Evolutionary conservation across 1,140 invertebrate genomes (phyloP).

Genomic region (Tetragnatha versicolor): DNA sequence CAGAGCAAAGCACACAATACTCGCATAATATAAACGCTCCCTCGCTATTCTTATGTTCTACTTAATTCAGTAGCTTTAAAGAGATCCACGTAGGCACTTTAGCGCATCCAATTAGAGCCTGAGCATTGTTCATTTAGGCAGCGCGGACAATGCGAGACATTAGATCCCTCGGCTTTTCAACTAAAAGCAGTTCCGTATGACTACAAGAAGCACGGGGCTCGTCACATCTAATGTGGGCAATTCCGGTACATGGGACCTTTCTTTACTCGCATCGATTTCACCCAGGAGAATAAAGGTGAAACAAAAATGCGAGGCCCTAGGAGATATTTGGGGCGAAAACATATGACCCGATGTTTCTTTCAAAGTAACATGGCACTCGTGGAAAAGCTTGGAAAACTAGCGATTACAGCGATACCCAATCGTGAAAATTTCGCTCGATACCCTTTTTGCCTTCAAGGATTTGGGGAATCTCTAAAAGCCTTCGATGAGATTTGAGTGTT

Average conservation of each 20-base stretch:
- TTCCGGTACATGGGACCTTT: background rate
- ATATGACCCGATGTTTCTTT: conserved; percentile 36
- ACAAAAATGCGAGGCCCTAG: background rate
- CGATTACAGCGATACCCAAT: conserved; percentile 24
- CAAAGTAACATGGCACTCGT: background rate
- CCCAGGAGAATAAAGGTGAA: conserved; percentile 16
- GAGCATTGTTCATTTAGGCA: no score
- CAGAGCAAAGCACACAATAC: no score
- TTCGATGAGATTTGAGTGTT: conserved; percentile 44
- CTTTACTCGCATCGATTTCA: conserved; percentile 25
- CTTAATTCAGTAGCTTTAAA: no score
- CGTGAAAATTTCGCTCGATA: background rate
- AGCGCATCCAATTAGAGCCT: no score
- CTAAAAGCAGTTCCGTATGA: no score
- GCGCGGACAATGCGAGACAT: no score
- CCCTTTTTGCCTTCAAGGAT: background rate
- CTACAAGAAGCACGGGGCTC: conserved; percentile 2
- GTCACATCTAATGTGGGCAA: conserved; percentile 33
- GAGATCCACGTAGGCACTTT: no score
- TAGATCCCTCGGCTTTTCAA: no score
- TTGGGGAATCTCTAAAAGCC: conserved; percentile 28
- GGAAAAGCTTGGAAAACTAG: conserved; percentile 21
- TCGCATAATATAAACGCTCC: no score
- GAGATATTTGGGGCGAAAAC: conserved; percentile 9
- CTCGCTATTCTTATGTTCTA: no score